Evolutionary conservation across 2,888 invertebrate species (phyloP).

Genomic region (Drosophila fungiperda): DNA sequence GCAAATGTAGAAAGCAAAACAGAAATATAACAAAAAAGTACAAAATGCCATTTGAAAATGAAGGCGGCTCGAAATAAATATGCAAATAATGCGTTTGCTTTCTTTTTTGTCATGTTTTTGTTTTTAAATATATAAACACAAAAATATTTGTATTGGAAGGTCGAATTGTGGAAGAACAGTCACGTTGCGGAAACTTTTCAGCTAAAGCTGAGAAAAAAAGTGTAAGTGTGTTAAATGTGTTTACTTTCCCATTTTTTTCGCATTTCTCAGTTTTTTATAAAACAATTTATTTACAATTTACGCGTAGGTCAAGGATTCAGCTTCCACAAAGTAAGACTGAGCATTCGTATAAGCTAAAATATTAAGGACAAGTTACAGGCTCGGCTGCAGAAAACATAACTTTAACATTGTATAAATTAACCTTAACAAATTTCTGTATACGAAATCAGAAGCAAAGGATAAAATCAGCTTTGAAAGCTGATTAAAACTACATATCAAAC

Average conservation of each 20-base stretch:
- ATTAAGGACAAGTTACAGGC: not conserved
- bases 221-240: slow-evolving; percentile 43
- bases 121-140: slow-evolving; percentile 50
- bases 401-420: not conserved
- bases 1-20: slow-evolving; percentile 23
- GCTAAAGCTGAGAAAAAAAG: slow-evolving; percentile 9
- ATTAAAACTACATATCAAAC: not conserved
- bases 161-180: slow-evolving; percentile 15
- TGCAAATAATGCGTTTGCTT: slow-evolving; percentile 63
- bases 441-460: not conserved
- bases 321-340: not conserved
- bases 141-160: slow-evolving; percentile 44
- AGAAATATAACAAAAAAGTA: slow-evolving; percentile 53
- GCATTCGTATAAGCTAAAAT: not conserved
- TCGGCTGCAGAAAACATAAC: not conserved
- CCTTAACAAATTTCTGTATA: not conserved
- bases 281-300: not conserved
- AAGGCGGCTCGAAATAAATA: slow-evolving; percentile 65
- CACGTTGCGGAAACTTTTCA: slow-evolving; percentile 42
- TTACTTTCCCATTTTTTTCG: slow-evolving; percentile 17
- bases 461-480: not conserved
- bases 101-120: slow-evolving; percentile 21
- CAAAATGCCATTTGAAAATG: slow-evolving; percentile 58
- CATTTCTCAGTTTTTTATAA: not conserved
- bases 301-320: not conserved